phyloP scores from a whole-genome alignment of 2,113 vertebrate species.

The Dendrocopos noguchii region DNA sequence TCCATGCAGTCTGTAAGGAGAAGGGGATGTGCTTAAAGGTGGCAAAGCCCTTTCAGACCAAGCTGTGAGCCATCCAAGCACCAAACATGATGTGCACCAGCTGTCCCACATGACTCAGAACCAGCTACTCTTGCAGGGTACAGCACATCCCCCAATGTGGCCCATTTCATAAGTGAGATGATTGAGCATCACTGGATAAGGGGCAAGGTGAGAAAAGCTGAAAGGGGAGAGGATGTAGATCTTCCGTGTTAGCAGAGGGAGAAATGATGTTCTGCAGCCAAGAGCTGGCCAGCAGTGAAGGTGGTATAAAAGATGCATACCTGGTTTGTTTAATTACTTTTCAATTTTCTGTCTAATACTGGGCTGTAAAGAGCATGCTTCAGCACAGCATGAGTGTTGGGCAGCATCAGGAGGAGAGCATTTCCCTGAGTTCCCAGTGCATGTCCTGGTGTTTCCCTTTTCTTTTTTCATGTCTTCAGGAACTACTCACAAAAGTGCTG shows the following conservation, averaged over 20 bases:
- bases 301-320: background rate
- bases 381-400: background rate
- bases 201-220: background rate
- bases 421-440: background rate
- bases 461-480: background rate
- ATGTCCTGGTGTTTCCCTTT: background rate
- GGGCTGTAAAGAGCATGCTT: background rate
- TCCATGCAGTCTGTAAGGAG: background rate
- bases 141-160: rapidly evolving
- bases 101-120: rapidly evolving
- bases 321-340: background rate
- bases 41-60: background rate
- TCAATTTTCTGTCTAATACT: background rate
- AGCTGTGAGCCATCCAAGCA: background rate
- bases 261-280: background rate
- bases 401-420: background rate
- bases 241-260: background rate
- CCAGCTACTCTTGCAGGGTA: rapidly evolving
- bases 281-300: background rate
- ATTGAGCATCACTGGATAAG: background rate
- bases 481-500: background rate
- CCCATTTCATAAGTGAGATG: background rate
- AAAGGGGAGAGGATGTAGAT: background rate
- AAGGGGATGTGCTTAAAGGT: background rate
- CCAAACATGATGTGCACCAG: rapidly evolving